phyloP scores from a whole-genome alignment of 1,140 invertebrate species.

The Drosophila novamexicana region DNA sequence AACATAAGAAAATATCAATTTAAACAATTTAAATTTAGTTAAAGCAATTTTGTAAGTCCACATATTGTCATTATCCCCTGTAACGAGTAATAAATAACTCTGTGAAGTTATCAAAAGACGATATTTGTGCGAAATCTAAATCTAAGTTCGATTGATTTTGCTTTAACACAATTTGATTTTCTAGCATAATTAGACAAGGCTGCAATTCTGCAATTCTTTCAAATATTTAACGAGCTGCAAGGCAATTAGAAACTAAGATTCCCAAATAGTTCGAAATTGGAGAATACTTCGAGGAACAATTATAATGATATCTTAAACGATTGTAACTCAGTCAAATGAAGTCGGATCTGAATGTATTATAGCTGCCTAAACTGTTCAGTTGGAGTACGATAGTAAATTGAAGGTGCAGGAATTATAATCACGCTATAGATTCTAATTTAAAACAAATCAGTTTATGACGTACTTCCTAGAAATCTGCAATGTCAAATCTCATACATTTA shows the following conservation, averaged over 20 bases:
- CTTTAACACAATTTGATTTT: constrained; percentile 34
- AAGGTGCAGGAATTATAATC: no score
- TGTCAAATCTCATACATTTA: no score
- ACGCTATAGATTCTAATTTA: no score
- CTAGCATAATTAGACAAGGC: constrained; percentile 55
- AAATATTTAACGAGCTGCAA: background rate
- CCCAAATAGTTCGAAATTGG: background rate
- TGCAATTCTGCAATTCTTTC: constrained; percentile 9
- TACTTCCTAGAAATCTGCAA: no score
- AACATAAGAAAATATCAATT: constrained; percentile 17
- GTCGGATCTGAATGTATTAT: no score
- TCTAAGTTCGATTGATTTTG: constrained; percentile 8
- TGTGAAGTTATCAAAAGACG: background rate
- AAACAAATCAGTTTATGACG: no score
- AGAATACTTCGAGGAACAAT: background rate
- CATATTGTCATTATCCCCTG: constrained; percentile 3
- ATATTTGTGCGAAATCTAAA: constrained; percentile 11
- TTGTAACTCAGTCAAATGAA: no score
- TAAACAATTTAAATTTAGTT: constrained; percentile 65
- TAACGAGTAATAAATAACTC: constrained; percentile 2
- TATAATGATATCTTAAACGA: no score
- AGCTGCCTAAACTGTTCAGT: no score
- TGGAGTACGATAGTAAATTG: no score
- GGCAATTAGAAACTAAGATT: background rate
- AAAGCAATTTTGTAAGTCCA: constrained; percentile 56